Conservation (phyloP, 1,140 invertebrate genomes). For the Nephotettix cincticeps region DNA sequence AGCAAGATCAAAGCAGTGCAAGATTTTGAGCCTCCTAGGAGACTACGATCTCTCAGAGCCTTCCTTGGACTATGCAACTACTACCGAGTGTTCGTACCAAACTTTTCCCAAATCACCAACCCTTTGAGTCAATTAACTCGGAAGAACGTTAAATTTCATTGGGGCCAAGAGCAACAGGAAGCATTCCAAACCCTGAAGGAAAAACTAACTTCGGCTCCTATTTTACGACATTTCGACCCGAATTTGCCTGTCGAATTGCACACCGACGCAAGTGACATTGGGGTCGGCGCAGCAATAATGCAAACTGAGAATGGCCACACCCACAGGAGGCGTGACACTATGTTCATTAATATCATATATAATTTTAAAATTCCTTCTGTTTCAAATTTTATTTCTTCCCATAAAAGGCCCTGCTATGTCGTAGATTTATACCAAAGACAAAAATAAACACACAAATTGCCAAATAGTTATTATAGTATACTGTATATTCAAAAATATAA, state of each 20-base stretch:
- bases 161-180: background rate
- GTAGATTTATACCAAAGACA: no score
- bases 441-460: no score
- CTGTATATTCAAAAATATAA: no score
- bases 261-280: constrained; percentile 41
- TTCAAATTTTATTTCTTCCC: no score
- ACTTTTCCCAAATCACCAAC: constrained; percentile 43
- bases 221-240: constrained; percentile 38
- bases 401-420: no score
- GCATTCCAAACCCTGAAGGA: constrained; percentile 3
- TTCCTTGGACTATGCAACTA: constrained; percentile 42
- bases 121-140: constrained; percentile 38
- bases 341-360: no score
- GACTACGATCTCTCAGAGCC: constrained; percentile 39
- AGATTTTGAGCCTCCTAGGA: constrained; percentile 38
- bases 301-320: constrained; percentile 35
- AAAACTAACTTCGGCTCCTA: constrained; percentile 28
- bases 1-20: constrained; percentile 40
- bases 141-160: background rate
- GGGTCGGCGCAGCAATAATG: constrained; percentile 40
- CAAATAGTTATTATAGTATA: no score
- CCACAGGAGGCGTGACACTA: constrained; percentile 35
- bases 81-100: constrained; percentile 45
- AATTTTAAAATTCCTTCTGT: no score
- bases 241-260: constrained; percentile 38